Percentiles rank a stretch among this genome's conserved stretches.
These are phyloP conservation scores for Scaptomyza cyrtandrae DNA, from an alignment of 2,888 invertebrate genomes.

Conservation along the genomic window DNA sequence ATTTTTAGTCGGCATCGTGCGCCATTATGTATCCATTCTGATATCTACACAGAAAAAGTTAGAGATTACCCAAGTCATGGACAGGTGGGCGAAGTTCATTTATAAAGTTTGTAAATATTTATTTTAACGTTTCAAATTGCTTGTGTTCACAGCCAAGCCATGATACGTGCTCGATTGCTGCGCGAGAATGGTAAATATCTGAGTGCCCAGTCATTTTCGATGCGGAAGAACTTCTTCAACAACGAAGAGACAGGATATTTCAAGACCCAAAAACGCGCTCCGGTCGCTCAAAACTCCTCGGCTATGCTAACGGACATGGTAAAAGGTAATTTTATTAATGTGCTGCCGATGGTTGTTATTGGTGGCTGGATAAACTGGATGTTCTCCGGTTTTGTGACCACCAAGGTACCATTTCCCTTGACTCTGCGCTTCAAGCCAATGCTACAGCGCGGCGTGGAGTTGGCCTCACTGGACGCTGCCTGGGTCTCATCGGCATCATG, in stretches of 20 bases:
- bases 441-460: conserved; percentile 98
- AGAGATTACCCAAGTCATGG: conserved; percentile 96
- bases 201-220: conserved; percentile 95
- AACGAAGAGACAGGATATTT: conserved; percentile 97
- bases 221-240: conserved; percentile 97
- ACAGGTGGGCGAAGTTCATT: conserved; percentile 87
- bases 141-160: conserved; percentile 90
- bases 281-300: conserved; percentile 96
- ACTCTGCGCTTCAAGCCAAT: conserved; percentile 99
- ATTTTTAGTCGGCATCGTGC: conserved; percentile 97
- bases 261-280: conserved; percentile 94
- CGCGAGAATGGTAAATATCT: conserved; percentile 98
- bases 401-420: conserved; percentile 99
- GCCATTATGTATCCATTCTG: conserved; percentile 98
- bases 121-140: background rate
- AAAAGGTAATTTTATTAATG: conserved; percentile 99
- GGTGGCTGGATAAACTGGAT: conserved; percentile 99
- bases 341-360: conserved; percentile 99
- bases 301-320: conserved; percentile 99
- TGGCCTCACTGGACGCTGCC: conserved; percentile 97
- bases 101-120: background rate
- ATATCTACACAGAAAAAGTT: conserved; percentile 97
- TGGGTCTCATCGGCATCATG: conserved; percentile 99
- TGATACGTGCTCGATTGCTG: conserved; percentile 95
- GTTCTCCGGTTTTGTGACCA: conserved; percentile 99